phyloP scores from a whole-genome alignment of 2,888 invertebrate species.

The Eristalis pertinax region DNA sequence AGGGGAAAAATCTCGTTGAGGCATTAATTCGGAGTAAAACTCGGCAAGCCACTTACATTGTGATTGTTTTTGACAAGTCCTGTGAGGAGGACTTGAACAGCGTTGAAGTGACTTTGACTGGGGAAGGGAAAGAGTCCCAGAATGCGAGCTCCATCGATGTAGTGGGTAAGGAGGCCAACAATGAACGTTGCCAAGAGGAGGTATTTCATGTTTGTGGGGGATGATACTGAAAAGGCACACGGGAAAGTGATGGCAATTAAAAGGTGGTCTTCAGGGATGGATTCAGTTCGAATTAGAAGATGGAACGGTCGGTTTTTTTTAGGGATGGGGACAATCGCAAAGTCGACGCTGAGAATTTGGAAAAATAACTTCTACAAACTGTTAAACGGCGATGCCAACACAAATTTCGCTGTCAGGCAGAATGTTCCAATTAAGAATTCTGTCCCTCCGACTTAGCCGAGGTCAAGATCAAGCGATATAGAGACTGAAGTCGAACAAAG shows the following conservation, averaged over 20 bases:
- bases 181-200: background rate
- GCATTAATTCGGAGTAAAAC: background rate
- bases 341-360: too few species aligned
- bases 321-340: too few species aligned
- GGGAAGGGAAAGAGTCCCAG: constrained; percentile 79
- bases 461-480: too few species aligned
- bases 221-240: background rate
- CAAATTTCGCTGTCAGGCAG: too few species aligned
- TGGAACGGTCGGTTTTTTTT: too few species aligned
- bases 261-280: background rate
- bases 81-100: constrained; percentile 80
- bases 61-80: constrained; percentile 82
- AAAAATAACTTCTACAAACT: too few species aligned
- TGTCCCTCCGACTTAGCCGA: too few species aligned
- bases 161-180: background rate
- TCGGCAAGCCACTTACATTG: constrained; percentile 77
- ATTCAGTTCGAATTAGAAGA: background rate
- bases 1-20: background rate
- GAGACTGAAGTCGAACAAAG: too few species aligned
- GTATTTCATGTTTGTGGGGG: constrained; percentile 27
- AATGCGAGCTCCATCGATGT: constrained; percentile 75
- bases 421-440: too few species aligned
- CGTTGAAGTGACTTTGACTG: constrained; percentile 80
- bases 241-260: background rate
- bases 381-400: too few species aligned